Base-by-base conservation (phyloP, 1,140 invertebrate species). In the Pectinophora gossypiella region DNA sequence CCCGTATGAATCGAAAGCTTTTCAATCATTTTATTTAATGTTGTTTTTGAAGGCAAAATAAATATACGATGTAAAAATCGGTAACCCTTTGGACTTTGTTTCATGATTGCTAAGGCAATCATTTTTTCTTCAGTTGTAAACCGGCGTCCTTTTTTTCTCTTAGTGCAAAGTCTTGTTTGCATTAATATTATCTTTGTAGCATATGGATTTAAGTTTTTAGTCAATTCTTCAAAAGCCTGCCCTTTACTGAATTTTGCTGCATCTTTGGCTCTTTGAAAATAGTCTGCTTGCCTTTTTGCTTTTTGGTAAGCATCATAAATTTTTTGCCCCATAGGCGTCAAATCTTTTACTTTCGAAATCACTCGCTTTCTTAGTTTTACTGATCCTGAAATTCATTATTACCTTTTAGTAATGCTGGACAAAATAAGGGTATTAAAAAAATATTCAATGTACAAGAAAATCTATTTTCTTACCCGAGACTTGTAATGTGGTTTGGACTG, bases 71-170 rank as follows among this genome's bases (percentile, higher is more conserved):
- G 1, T 13, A 54, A 21, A 43, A 48, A 54, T 49, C 15, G 43
- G 19, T 55, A 50, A 10, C 43, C 49, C n/a, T 50, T 55, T 22
- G 54, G 54, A n/a, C 54, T 50, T 44, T 55, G 54, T 21, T 50
- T 55, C 46, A 55, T 48, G 10, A 55, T 48, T 2, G 52, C 32
- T 15, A 55, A 12, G 5, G 21, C 21, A 12, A 55, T 43, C 10
- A 49, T 4, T 43, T 55, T 55, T 49, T 55, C 53, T 20, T 55
- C 38, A 13, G 12, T 7, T 43, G 46, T 55, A 27, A 55, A 55
- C 10, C 47, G 5, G 9, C 47, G n/a, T 4, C 47, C 53, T 35
- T 49, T 36, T 3, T 15, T 19, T 12, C 19, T 44, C 35, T 44
- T 55, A 21, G 36, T 43, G 13, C 21, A 48, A 9, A 10, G 40